Base-by-base conservation (phyloP, 2,113 vertebrate species). In the Lota lota region DNA sequence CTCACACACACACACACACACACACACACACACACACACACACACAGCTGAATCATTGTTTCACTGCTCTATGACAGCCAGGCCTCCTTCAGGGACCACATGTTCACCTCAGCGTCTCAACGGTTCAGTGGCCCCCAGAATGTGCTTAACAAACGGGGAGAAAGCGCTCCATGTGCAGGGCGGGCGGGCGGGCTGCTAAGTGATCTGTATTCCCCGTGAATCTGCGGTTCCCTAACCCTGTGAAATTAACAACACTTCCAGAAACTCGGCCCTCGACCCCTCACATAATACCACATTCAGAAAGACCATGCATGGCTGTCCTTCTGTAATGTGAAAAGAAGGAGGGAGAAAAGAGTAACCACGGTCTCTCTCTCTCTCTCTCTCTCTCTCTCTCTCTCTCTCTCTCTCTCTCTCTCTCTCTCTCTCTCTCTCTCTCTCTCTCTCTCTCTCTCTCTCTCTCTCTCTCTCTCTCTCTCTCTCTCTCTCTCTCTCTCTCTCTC, bases 241-340 rank as follows among this genome's bases (percentile, higher is more conserved):
- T 99, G 97, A 99, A 99, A 99, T 99, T 98, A 99, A 98, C 95
- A 97, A 93, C 94, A 96, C 94, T 95, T 97, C 93, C 95, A 95
- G 94, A 96, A 94, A 94, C 94, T 91, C 88, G 88, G 93, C 93
- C 93, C 88, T 78, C 86, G 94, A 99, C 97, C 97, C 89, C 93
- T 79, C 93, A 92, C 93, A 95, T 97, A 99, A 99, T 97, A 95
- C 95, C 95, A 87, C 94, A 98, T 97, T 97, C 96, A 95, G 92
- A 95, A 95, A 94, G 93, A 94, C 93, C 95, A 97, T 96, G 97
- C 97, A 96, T 97, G 95, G 96, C 93, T 95, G 96, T 98, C 91
- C 89, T 92, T 86, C 91, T 90, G 92, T 95, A 97, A 96, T 95
- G 93, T 94, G 94, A 94, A 92, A 93, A 88, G 93, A 93, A 93